Evolutionary conservation across 2,797 vertebrate genomes (phyloP), one percentile per base, ranked within the genome.

Genomic region (Mus caroli): DNA sequence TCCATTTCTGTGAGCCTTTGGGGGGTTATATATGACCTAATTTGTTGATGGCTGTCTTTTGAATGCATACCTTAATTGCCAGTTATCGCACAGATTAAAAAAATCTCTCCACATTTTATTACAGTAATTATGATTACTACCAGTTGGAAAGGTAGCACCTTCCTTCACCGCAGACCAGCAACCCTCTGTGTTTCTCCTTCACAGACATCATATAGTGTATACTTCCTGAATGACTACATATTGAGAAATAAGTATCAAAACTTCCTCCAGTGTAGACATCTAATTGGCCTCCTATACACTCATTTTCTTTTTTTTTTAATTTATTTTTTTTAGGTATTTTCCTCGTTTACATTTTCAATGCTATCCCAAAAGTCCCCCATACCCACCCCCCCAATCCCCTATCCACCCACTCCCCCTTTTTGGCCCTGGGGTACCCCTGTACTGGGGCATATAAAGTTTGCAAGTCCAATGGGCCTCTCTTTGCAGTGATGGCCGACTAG

Each of bases 221-320:
- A 84, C 73, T 83, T 96, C 94, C 78, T 92, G 28, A 60, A 83
- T 71, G 62, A 82, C 7, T 0, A 54, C 58, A 67, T 77, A 83
- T 96, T 85, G 60, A 67, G 50, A 40, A 34, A 83, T 94, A 97
- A 95, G 93, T 96, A 94, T 80, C 92, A 2, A 88, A 95, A 95
- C 67, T 94, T 92, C n/a, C 77, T 94, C 88, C 78, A 37, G 76
- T 69, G 73, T 90, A 76, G 77, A 84, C 92, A 96, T 96, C 79
- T 50, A 93, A 37, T n/a, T 22, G 46, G 12, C 7, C 54, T 93
- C 77, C 15, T 95, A 92, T 50, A 90, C 34, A 96, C 64, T 94
- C 69, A 94, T 93, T 96, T 97, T 80, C 62, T 79, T 37, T n/a
- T 31, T 94, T 96, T n/a, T n/a, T n/a, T n/a, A n/a, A n/a, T n/a